Percentiles rank a stretch among this genome's conserved stretches.
These are phyloP conservation scores for Idaea aversata DNA, from an alignment of 2,888 invertebrate species.

Conservation along the genomic window DNA sequence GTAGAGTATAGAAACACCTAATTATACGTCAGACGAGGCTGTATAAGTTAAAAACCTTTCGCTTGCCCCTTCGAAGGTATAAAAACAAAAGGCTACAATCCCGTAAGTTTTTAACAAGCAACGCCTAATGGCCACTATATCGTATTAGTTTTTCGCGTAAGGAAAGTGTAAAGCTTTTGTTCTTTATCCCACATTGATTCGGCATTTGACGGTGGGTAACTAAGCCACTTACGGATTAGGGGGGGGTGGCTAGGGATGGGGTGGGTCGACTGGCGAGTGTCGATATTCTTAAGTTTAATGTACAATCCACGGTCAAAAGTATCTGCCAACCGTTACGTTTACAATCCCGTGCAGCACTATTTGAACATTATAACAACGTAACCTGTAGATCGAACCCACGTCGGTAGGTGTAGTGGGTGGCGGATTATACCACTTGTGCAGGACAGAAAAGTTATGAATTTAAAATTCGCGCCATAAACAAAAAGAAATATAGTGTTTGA, in stretches of 20 bases:
- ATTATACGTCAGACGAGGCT: no score
- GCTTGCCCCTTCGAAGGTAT: conserved; percentile 33
- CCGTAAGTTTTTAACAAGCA: background rate
- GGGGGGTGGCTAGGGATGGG: conserved; percentile 39
- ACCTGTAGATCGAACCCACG: no score
- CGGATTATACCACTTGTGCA: no score
- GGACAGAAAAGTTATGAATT: no score
- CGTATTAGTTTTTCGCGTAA: background rate
- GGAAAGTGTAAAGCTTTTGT: conserved; percentile 49
- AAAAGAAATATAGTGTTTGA: no score
- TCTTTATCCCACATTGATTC: conserved; percentile 68
- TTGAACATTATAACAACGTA: no score
- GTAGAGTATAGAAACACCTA: no score
- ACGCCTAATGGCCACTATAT: background rate
- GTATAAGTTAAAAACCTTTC: background rate
- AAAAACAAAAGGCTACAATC: background rate
- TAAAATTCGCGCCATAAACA: no score
- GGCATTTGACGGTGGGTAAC: conserved; percentile 71
- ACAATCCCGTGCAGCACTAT: no score
- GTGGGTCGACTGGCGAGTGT: background rate
- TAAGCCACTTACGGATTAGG: conserved; percentile 72
- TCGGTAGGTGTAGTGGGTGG: no score
- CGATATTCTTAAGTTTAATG: background rate
- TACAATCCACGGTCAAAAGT: no score
- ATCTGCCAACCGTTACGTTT: no score